Evolutionary conservation across 2,797 vertebrate species (phyloP).

Genomic region (Avahi laniger): DNA sequence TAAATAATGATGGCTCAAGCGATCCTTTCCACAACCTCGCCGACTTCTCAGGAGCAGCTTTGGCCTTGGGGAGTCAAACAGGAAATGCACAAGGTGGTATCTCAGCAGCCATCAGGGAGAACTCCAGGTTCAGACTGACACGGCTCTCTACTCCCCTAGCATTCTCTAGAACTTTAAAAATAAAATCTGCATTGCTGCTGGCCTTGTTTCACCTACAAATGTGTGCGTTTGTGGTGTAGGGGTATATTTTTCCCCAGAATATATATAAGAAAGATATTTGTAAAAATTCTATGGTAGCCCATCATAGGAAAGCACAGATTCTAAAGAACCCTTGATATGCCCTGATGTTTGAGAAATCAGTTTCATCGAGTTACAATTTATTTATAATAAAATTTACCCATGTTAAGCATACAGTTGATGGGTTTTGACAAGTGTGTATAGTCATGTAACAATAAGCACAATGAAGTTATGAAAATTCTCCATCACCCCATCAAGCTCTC

Average conservation of each 20-base stretch:
- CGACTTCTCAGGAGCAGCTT: not conserved
- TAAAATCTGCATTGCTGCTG: not conserved
- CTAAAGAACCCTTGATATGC: not conserved
- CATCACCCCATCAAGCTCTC: not conserved
- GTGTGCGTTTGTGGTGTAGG: fast-evolving
- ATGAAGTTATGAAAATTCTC: not conserved
- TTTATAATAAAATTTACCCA: not conserved
- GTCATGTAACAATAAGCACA: not conserved
- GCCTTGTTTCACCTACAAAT: not conserved
- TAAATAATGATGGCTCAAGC: not conserved
- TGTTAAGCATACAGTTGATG: not conserved
- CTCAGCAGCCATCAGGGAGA: too few species aligned
- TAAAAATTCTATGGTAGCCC: not conserved
- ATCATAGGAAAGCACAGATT: not conserved
- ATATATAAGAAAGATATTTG: not conserved
- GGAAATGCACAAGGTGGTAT: not conserved
- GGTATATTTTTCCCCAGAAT: not conserved
- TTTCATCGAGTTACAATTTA: not conserved
- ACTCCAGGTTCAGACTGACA: too few species aligned
- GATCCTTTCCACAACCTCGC: not conserved
- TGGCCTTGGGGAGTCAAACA: not conserved
- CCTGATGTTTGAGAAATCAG: slow-evolving; percentile 1
- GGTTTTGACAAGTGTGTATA: not conserved
- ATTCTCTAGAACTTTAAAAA: not conserved
- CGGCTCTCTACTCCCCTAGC: too few species aligned